Conservation (phyloP, 2,113 vertebrate species). For the Nycticebus coucang region DNA sequence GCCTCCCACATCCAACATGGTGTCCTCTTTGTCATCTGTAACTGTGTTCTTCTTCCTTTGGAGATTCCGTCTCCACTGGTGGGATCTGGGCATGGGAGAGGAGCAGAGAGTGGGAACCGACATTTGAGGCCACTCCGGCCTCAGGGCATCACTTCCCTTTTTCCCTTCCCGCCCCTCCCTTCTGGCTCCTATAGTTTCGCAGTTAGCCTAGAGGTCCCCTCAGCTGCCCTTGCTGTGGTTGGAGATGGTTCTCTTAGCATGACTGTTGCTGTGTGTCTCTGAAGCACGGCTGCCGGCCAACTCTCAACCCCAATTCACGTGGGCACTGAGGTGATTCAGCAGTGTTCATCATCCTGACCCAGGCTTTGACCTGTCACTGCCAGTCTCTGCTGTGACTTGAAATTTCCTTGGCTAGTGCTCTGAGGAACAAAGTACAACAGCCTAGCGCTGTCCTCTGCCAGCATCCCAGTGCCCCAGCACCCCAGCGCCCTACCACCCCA, state of each 20-base stretch:
- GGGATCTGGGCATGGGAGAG: neutral
- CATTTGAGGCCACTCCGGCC: fast-evolving
- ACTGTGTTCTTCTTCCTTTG: neutral
- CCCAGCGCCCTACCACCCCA: fast-evolving
- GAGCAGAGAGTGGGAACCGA: no score
- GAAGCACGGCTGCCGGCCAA: neutral
- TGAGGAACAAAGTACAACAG: neutral
- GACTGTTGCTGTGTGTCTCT: neutral
- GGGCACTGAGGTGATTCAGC: no score
- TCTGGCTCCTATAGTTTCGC: neutral
- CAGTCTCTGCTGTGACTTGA: neutral
- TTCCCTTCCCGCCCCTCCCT: neutral
- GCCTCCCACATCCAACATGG: fast-evolving
- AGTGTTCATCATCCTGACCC: neutral
- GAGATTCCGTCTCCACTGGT: neutral
- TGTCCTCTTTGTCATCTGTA: fast-evolving
- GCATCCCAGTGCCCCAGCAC: fast-evolving
- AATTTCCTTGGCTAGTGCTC: neutral
- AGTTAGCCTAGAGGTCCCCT: fast-evolving
- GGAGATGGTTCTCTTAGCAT: neutral
- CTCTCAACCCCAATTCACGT: neutral
- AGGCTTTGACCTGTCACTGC: neutral
- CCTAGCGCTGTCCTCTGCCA: neutral
- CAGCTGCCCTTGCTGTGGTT: fast-evolving
- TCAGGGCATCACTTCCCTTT: fast-evolving